Evolutionary conservation across 2,113 vertebrate genomes (phyloP).

Genomic region (Anser brachyrhynchus): DNA sequence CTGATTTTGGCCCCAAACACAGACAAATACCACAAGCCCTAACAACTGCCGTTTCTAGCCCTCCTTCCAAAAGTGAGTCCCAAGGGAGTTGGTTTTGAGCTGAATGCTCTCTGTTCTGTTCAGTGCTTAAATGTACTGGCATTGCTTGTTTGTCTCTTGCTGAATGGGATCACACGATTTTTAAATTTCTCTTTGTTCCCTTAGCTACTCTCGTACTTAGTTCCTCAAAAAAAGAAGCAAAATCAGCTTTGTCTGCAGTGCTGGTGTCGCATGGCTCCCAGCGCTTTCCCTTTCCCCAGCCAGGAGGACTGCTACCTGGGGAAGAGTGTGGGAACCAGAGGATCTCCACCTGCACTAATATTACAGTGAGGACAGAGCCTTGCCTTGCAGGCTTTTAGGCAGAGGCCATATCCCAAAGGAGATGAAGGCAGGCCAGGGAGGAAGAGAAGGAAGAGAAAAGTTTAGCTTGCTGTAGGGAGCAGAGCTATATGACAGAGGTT

Average conservation of each 20-base stretch:
- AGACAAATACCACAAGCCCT: neutral
- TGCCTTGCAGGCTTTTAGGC: neutral
- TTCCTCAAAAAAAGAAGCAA: neutral
- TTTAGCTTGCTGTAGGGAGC: neutral
- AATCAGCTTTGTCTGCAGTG: neutral
- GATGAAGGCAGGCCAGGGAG: neutral
- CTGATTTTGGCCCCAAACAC: slow-evolving; percentile 3
- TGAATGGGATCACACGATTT: neutral
- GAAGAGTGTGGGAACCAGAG: neutral
- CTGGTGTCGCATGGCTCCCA: neutral
- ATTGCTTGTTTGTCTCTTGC: neutral
- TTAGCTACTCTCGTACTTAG: neutral
- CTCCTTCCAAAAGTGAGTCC: neutral
- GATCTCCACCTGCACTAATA: neutral
- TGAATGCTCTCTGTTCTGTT: neutral
- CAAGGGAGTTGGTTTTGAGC: neutral
- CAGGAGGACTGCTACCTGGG: neutral
- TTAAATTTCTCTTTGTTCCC: slow-evolving; percentile 5
- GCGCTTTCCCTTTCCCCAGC: neutral
- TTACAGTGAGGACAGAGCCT: no score
- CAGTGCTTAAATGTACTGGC: neutral
- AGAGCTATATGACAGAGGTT: neutral
- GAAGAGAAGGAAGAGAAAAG: neutral
- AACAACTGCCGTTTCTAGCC: neutral
- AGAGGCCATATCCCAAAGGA: neutral